Evolutionary conservation across 2,888 invertebrate genomes (phyloP), one percentile per base, ranked within the genome.

Genomic region (Penaeus monodon): DNA sequence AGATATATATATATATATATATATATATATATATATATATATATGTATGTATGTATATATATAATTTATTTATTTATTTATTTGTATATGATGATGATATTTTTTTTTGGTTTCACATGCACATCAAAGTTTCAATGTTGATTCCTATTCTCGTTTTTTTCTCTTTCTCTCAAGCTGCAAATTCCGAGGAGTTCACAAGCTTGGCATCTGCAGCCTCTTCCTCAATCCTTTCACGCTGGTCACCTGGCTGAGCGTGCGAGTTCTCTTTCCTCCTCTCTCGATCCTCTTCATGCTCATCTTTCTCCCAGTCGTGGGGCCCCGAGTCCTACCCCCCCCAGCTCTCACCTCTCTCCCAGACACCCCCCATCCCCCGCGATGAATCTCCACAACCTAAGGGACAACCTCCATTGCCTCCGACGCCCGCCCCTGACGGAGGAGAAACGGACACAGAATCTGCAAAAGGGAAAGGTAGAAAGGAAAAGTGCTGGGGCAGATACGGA

Each of bases 91-190:
- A 63, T 63, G 14, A 80, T 65, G 20, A 63, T 27, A 29, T 20
- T 22, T 73, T 7, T 33, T 33, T 73, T 27, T 73, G 33, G 38
- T 33, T 38, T 73, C 38, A 38, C 73, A 70, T 29, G 70, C 33
- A 27, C 33, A 29, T 38, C 38, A 22, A 6, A 8, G 27, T 70
- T 74, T 74, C 44, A 57, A 33, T 66, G 44, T 84, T 73, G 17
- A n/a, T 70, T 44, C 29, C 70, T 70, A 49, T 22, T 33, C 33
- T 77, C 22, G 14, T 57, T 70, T 66, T 66, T 86, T 33, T 68
- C 65, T 78, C 68, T 68, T 64, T 82, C 78, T 78, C 78, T 83
- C 24, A 79, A 86, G 86, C 86, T 83, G 73, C 83, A 68, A 83
- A 70, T 86, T 63, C 83, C 82, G 24, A 57, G 86, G 76, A 82